These are phyloP conservation scores for Adelosebastes latens DNA, from an alignment of 2,797 vertebrate genomes.

Conservation along the genomic window DNA sequence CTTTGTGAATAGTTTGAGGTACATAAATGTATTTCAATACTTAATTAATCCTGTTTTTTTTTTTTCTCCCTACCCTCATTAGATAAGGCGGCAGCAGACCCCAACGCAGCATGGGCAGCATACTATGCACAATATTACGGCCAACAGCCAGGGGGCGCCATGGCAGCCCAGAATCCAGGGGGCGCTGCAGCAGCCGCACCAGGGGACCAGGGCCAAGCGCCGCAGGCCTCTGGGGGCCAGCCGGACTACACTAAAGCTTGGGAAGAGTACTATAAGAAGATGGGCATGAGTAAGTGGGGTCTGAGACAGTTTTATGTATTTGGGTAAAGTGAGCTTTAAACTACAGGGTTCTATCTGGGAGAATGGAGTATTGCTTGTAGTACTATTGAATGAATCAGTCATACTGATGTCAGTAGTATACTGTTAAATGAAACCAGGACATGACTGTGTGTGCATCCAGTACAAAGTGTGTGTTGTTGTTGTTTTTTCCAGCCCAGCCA, in stretches of 20 bases:
- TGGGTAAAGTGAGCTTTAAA: background rate
- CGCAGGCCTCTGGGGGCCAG: constrained; percentile 84
- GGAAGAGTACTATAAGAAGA: constrained; percentile 96
- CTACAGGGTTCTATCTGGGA: background rate
- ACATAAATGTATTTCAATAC: background rate
- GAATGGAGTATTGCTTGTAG: background rate
- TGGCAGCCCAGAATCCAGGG: constrained; percentile 84
- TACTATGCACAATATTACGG: constrained; percentile 96
- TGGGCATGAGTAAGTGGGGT: constrained; percentile 87
- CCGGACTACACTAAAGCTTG: constrained; percentile 95
- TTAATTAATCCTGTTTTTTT: background rate
- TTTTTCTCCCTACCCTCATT: fast-evolving
- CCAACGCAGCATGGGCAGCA: constrained; percentile 94
- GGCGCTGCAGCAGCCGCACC: constrained; percentile 81
- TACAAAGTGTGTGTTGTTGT: background rate
- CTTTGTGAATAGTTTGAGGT: background rate
- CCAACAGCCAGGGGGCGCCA: constrained; percentile 89
- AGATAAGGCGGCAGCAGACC: constrained; percentile 91
- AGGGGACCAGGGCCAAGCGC: constrained; percentile 79
- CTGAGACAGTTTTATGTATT: background rate
- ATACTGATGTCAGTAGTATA: background rate
- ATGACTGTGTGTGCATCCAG: background rate
- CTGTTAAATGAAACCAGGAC: background rate
- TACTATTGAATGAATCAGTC: background rate
- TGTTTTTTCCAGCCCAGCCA: constrained; percentile 70